Conservation (phyloP, 2,888 invertebrate species). For the Harpalus rubripes region DNA sequence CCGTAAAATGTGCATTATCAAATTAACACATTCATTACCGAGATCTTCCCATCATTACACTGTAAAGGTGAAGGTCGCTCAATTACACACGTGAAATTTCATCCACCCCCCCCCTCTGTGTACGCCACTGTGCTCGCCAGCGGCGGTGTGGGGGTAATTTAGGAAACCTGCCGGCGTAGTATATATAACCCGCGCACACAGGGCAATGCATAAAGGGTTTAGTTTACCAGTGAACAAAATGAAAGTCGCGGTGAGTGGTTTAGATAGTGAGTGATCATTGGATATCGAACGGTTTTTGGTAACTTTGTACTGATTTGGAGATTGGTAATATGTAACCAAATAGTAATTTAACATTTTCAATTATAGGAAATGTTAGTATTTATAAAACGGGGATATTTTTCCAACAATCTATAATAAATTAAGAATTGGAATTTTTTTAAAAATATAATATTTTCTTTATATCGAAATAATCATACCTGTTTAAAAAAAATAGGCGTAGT, state of each 20-base stretch:
- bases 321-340: not conserved
- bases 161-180: conserved; percentile 14
- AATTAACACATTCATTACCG: conserved; percentile 14
- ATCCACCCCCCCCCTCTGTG: not conserved
- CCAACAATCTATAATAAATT: too few relatives aligned
- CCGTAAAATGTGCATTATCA: conserved; percentile 5
- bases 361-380: not conserved
- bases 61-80: conserved; percentile 48
- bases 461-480: too few relatives aligned
- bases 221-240: conserved; percentile 28
- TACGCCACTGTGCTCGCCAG: conserved; percentile 43
- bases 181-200: conserved; percentile 22
- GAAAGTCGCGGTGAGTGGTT: conserved; percentile 31
- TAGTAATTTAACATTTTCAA: not conserved
- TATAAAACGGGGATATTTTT: too few relatives aligned
- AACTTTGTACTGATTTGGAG: not conserved
- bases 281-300: not conserved
- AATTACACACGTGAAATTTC: conserved; percentile 59
- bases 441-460: too few relatives aligned
- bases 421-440: too few relatives aligned
- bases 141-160: conserved; percentile 25
- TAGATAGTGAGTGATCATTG: not conserved
- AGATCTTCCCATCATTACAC: conserved; percentile 14
- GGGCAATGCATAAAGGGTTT: conserved; percentile 39
- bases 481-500: too few relatives aligned